Conservation (phyloP, 2,888 invertebrate genomes). For the Azorinus chamasolen region DNA sequence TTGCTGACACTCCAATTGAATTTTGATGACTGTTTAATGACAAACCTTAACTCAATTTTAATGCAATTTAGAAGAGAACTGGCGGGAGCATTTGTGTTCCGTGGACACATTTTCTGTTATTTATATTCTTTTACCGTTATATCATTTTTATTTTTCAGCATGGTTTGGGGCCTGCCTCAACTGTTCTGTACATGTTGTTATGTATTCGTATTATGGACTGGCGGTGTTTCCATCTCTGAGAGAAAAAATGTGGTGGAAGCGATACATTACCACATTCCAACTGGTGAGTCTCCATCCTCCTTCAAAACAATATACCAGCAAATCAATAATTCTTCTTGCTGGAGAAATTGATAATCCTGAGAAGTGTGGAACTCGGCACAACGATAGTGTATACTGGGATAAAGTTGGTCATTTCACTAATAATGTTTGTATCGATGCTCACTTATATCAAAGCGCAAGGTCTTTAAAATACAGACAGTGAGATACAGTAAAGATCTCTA, state of each 20-base stretch:
- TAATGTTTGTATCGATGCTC: too few species aligned
- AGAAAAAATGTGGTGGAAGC: conserved; percentile 97
- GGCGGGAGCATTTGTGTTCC: too few species aligned
- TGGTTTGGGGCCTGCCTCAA: conserved; percentile 92
- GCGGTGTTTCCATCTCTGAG: conserved; percentile 92
- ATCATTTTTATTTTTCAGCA: conserved; percentile 71
- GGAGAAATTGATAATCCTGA: not conserved
- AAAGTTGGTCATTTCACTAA: too few species aligned
- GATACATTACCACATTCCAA: conserved; percentile 96
- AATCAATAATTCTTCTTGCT: too few species aligned
- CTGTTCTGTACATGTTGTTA: conserved; percentile 95
- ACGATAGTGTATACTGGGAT: not conserved
- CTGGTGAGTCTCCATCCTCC: conserved; percentile 89
- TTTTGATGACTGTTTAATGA: too few species aligned
- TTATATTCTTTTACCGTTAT: too few species aligned
- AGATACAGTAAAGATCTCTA: too few species aligned
- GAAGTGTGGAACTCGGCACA: not conserved
- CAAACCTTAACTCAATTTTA: too few species aligned
- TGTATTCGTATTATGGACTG: conserved; percentile 97
- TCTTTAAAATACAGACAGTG: too few species aligned
- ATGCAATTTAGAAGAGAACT: too few species aligned
- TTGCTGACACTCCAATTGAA: too few species aligned
- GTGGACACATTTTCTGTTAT: too few species aligned
- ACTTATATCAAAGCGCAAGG: conserved; percentile 1
- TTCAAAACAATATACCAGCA: not conserved